These are phyloP conservation scores for Hydropsyche betteni DNA, from an alignment of 2,888 invertebrate genomes.

Conservation along the genomic window DNA sequence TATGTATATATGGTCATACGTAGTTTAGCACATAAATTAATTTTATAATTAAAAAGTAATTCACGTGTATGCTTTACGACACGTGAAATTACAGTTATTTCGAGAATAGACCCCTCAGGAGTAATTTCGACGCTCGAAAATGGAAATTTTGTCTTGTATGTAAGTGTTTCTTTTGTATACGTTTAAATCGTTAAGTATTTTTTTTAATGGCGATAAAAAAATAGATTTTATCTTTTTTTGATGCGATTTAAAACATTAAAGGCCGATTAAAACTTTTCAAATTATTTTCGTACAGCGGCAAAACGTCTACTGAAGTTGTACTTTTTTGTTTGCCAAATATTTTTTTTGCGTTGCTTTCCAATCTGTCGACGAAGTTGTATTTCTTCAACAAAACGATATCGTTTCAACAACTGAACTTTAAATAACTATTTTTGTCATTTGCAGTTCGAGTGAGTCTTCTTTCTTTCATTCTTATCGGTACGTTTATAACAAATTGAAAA, in stretches of 20 bases:
- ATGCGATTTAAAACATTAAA: neutral
- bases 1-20: no score
- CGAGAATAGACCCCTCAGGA: conserved; percentile 35
- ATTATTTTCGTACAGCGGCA: neutral
- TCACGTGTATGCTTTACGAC: conserved; percentile 33
- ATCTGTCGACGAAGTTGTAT: conserved; percentile 18
- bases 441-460: conserved; percentile 39
- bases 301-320: neutral
- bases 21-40: neutral
- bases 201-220: neutral
- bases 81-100: conserved; percentile 36
- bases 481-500: conserved; percentile 41
- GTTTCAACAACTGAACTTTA: conserved; percentile 32
- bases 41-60: conserved; percentile 16
- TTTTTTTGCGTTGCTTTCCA: neutral
- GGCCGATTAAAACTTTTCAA: conserved; percentile 22
- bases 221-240: neutral
- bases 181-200: neutral
- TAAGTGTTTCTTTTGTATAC: conserved; percentile 8
- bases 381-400: conserved; percentile 26
- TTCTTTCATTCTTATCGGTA: conserved; percentile 38
- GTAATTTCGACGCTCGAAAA: conserved; percentile 17
- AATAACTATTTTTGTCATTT: conserved; percentile 42
- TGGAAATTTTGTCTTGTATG: conserved; percentile 15
- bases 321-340: no score